A percentile compares a stretch with the other conserved stretches of the same genome.
Conservation (phyloP, 1,140 invertebrate species). For the Sinonovacula constricta region DNA sequence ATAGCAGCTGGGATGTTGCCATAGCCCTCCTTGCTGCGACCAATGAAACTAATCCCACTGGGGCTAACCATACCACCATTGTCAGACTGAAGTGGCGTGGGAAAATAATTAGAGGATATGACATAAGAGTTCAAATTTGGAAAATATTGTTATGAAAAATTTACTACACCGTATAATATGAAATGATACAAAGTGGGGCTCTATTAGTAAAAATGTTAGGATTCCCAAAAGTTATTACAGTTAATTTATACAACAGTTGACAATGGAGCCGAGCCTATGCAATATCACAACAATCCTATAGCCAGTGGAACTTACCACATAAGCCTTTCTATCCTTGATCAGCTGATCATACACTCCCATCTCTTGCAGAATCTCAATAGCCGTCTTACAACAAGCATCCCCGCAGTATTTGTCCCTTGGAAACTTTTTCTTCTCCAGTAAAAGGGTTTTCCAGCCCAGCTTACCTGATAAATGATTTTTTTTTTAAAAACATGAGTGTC, state of each 20-base stretch:
- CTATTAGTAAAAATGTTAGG: no score
- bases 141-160: no score
- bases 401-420: conserved; percentile 73
- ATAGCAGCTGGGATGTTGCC: conserved; percentile 70
- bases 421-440: conserved; percentile 74
- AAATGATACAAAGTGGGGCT: no score
- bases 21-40: conserved; percentile 66
- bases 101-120: background rate
- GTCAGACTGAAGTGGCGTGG: conserved; percentile 69
- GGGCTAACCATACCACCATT: conserved; percentile 70
- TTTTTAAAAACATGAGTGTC: background rate
- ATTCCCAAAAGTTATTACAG: no score
- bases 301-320: conserved; percentile 60
- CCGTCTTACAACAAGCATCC: conserved; percentile 73
- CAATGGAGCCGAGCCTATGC: background rate
- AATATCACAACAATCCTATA: background rate
- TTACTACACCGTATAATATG: no score
- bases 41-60: conserved; percentile 68
- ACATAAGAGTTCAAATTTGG: background rate
- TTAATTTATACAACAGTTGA: no score
- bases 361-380: conserved; percentile 71
- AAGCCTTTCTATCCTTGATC: conserved; percentile 66
- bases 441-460: conserved; percentile 63
- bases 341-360: conserved; percentile 71
- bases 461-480: conserved; percentile 52